Percentiles rank a stretch among this genome's conserved stretches.
Evolutionary conservation across 2,113 vertebrate genomes (phyloP).

Genomic region (Struthio camelus): DNA sequence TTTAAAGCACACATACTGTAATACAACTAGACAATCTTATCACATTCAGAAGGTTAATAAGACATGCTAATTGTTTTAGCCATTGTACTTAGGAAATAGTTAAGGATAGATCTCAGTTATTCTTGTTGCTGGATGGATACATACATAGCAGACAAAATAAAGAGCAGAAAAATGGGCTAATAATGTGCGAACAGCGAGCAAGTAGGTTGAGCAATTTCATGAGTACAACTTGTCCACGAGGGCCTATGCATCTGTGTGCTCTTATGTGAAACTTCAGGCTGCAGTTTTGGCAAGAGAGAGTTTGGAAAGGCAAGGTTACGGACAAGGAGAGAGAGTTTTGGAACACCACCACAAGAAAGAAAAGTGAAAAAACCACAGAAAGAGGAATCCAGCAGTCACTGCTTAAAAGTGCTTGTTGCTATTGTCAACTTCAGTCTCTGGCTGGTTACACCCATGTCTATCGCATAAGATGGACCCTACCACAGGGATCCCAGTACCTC

Average conservation of each 20-base stretch:
- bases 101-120: background rate
- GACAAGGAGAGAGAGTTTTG: background rate
- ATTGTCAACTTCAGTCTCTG: background rate
- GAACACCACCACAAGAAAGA: background rate
- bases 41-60: background rate
- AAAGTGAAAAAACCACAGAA: accelerated
- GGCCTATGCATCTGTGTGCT: background rate
- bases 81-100: background rate
- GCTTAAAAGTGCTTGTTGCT: background rate
- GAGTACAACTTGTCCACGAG: background rate
- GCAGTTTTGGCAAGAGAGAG: background rate
- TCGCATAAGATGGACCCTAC: background rate
- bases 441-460: background rate
- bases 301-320: background rate
- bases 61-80: background rate
- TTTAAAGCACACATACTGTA: background rate
- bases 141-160: background rate
- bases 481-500: background rate
- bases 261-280: background rate
- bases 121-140: background rate
- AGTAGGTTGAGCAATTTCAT: background rate
- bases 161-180: background rate
- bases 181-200: background rate
- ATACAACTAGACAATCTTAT: background rate
- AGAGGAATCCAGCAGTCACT: background rate